Conservation (phyloP, 2,888 invertebrate species). For the Archaeoteleia sp. region DNA sequence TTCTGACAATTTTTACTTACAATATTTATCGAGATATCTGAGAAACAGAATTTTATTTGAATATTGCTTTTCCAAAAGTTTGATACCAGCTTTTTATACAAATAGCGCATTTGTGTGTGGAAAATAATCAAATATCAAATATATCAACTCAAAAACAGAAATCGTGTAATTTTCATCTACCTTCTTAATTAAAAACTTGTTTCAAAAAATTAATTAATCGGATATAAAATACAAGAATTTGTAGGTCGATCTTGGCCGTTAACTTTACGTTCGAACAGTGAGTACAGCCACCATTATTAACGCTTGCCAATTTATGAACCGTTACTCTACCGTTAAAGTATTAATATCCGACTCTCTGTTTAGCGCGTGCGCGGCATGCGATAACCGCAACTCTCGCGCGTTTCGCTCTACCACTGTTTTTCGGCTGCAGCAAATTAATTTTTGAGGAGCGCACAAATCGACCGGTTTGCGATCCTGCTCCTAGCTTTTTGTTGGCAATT, state of each 20-base stretch:
- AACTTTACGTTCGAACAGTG: constrained; percentile 40
- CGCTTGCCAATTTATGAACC: constrained; percentile 50
- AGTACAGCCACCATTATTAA: constrained; percentile 44
- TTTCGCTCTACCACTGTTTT: constrained; percentile 24
- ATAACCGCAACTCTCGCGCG: constrained; percentile 23
- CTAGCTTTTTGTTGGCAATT: constrained; percentile 4
- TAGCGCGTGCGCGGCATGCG: constrained; percentile 1
- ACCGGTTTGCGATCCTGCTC: constrained; percentile 5
- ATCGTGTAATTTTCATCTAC: no score
- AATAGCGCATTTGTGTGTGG: no score
- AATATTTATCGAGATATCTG: no score
- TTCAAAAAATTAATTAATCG: constrained; percentile 45
- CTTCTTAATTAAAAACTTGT: no score
- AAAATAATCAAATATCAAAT: no score
- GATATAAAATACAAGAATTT: constrained; percentile 31
- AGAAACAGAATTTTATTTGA: no score
- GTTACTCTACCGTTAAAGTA: constrained; percentile 44
- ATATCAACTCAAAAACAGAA: no score
- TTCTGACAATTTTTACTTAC: no score
- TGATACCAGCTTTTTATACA: no score
- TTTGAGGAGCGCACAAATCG: constrained; percentile 17
- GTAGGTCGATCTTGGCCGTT: constrained; percentile 44
- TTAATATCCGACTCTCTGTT: constrained; percentile 34
- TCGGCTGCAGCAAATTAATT: constrained; percentile 26
- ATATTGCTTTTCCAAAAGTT: no score